Evolutionary conservation across 1,140 invertebrate species (phyloP).

Genomic region (Drosophila ironensis): DNA sequence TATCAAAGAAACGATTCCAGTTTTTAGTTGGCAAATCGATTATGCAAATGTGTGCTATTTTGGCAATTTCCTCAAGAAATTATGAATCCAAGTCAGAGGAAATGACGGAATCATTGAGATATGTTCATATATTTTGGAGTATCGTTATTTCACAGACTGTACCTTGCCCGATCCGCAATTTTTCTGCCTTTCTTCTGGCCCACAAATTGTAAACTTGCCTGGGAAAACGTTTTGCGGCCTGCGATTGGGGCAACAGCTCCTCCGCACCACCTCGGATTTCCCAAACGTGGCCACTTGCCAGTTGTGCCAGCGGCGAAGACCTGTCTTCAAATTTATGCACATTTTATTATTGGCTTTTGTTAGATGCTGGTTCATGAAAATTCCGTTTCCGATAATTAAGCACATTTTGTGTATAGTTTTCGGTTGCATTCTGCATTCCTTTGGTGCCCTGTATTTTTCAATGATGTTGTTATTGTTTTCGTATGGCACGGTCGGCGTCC

Average conservation of each 20-base stretch:
- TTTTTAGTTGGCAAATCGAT: slow-evolving; percentile 37
- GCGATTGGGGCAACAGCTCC: slow-evolving; percentile 25
- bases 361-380: slow-evolving; percentile 49
- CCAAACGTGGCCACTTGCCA: slow-evolving; percentile 20
- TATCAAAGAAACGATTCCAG: slow-evolving; percentile 20
- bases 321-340: slow-evolving; percentile 61
- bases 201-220: slow-evolving; percentile 18
- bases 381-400: slow-evolving; percentile 57
- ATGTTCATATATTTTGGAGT: background rate
- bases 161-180: background rate
- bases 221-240: slow-evolving; percentile 24
- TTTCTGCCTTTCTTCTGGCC: background rate
- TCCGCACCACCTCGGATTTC: background rate
- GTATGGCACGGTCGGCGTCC: slow-evolving; percentile 7
- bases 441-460: slow-evolving; percentile 3
- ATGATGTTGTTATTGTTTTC: slow-evolving; percentile 11
- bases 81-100: background rate
- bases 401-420: slow-evolving; percentile 27
- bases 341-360: slow-evolving; percentile 60
- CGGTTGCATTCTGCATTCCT: slow-evolving; percentile 25
- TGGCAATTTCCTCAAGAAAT: slow-evolving; percentile 5
- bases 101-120: background rate
- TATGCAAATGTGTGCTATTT: slow-evolving; percentile 46
- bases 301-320: slow-evolving; percentile 27
- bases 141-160: background rate